Base-by-base conservation (phyloP, 2,888 invertebrate species). In the Sarcophaga caerulescens region DNA sequence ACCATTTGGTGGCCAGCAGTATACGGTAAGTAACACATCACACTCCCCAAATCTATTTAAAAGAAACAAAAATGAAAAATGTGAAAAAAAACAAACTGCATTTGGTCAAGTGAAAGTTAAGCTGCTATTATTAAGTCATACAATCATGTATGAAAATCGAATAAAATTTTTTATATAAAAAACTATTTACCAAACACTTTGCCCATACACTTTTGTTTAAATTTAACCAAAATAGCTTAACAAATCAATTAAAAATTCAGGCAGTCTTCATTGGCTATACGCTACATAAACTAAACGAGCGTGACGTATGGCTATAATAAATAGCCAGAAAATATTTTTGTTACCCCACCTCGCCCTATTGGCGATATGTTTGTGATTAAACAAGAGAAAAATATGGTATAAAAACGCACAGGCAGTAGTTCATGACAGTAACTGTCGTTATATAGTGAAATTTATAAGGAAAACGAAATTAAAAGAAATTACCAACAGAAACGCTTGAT, bases 1-100 rank as follows among this genome's bases (percentile, higher is more conserved):
- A 70, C 89, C 89, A 19, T 93, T 92, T 82, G 90, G 90, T 83
- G 90, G 90, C 12, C 80, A 89, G 84, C 89, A 89, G 74, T 87
- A 85, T 84, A 88, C 89, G 88, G 90, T 90, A 88, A 89, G 89
- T 89, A 60, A 57, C 47, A 12, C 11, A n/a, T 11, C 21, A 19
- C 17, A 17, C 3, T 12, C 17, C 3, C 1, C 14, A 52, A 52
- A 17, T 17, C 3, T 14, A 65, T 65, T 65, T 19, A 19, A 69
- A 69, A 52, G n/a, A 66, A 66, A 19, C 19, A 5, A 44, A 19
- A 35, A 35, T n/a, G n/a, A n/a, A n/a, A 0, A 1, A 35, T 35
- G 0, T 3, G 17, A 65, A 62, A 12, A 17, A n/a, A 12, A 47
- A 1, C 0, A 14, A 78, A 75, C 44, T 70, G 63, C 81, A 84